These are phyloP conservation scores for Temnothorax nylanderi DNA, from an alignment of 1,140 invertebrate genomes.

Conservation along the genomic window DNA sequence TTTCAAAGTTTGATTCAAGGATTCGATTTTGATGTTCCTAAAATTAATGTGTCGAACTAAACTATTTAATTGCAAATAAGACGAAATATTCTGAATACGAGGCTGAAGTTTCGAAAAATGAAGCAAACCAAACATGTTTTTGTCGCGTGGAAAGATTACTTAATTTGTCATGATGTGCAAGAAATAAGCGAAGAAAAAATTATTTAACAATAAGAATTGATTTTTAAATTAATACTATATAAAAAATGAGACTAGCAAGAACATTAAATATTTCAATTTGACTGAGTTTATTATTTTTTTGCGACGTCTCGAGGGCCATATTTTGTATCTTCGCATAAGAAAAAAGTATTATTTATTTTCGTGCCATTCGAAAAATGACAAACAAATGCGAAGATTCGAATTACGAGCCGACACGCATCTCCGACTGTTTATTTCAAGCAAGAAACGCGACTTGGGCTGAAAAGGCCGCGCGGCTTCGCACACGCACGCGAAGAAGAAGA, in stretches of 20 bases:
- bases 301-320: too few species aligned
- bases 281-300: not conserved
- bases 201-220: not conserved
- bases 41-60: not conserved
- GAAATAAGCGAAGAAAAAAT: not conserved
- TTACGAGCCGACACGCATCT: not conserved
- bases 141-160: not conserved
- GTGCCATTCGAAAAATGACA: not conserved
- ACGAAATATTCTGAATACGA: not conserved
- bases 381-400: not conserved
- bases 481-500: conserved; percentile 8
- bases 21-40: conserved; percentile 7
- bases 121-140: not conserved
- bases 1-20: conserved; percentile 24
- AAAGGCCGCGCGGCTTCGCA: conserved; percentile 20
- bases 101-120: not conserved
- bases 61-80: conserved; percentile 25
- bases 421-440: conserved; percentile 18
- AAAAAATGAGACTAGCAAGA: not conserved
- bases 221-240: not conserved
- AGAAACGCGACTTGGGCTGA: not conserved
- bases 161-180: not conserved
- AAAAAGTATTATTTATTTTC: conserved; percentile 1
- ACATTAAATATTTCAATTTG: not conserved
- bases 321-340: not conserved